Base-by-base conservation (phyloP, 1,140 invertebrate genomes). In the Drosophila sulfurigaster region DNA sequence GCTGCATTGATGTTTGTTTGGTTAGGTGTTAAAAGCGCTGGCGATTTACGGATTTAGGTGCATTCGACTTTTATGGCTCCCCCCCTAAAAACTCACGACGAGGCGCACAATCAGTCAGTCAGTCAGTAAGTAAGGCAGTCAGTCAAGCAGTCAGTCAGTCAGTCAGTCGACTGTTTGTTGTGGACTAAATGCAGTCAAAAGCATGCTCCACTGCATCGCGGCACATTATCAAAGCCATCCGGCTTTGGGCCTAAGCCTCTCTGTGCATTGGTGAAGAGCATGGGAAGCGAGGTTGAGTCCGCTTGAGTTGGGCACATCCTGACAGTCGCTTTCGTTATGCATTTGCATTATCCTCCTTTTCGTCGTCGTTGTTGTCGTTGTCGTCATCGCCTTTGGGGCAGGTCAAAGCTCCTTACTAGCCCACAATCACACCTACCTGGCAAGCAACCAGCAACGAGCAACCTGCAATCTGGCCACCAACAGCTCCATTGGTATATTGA, bases 1-100 rank as follows among this genome's bases (percentile, higher is more conserved):
- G 30, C 35, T 58, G 5, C 64, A 68, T 67, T 46, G 58, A 62
- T 75, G 68, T 76, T 59, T 71, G 48, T 71, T 76, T 72, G 60
- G 54, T 48, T 65, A 76, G 68, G 74, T 76, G 74, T 62, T 72
- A 76, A 76, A 72, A 72, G 74, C 74, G 25, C 73, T 45, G 32
- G 32, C 59, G 65, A 62, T 74, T 63, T 69, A 75, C 51, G 41
- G 57, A 69, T 69, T 74, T 54, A 32, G 48, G 32, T 63, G 51
- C 58, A 70, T 58, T 75, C 28, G 65, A 35, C 57, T 59, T 43
- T 68, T 75, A 75, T 63, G 67, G 52, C 45, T 15, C 62, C 8
- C 35, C 32, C 35, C 10, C 35, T 10, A 7, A 25, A 65, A 8
- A 48, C 28, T 11, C 5, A 43, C 32, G 5, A 7, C 49, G 49